Percentiles rank a stretch among this genome's conserved stretches.
phyloP scores from a whole-genome alignment of 2,797 vertebrate species.

The Synanceia verrucosa region DNA sequence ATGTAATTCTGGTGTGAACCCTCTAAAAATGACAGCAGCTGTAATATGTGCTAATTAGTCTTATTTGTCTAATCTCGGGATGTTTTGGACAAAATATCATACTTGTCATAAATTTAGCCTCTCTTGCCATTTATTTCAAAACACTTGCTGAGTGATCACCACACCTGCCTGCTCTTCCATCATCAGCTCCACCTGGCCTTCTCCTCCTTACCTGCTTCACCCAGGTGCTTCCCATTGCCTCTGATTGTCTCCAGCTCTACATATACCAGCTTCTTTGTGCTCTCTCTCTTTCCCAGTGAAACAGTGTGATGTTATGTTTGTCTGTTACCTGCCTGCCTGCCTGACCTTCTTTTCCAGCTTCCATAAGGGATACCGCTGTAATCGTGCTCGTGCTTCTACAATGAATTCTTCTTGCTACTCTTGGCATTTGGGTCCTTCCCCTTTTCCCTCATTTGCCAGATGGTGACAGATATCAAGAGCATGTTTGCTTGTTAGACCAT shows the following conservation, averaged over 20 bases:
- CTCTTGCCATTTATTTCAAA: neutral
- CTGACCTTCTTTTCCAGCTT: neutral
- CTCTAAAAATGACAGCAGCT: neutral
- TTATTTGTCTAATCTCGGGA: neutral
- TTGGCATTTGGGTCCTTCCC: neutral
- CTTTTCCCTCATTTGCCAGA: neutral
- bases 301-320: neutral
- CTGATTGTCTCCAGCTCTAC: neutral
- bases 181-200: too few species aligned
- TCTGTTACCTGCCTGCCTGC: neutral
- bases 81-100: neutral
- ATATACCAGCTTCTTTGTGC: neutral
- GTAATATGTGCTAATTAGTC: neutral
- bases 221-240: neutral
- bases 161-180: neutral
- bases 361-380: neutral
- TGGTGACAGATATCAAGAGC: neutral
- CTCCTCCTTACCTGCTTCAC: neutral
- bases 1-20: neutral
- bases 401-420: neutral
- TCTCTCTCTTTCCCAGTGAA: neutral
- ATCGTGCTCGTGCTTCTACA: neutral
- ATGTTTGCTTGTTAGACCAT: neutral
- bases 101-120: neutral
- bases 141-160: neutral